Base-by-base conservation (phyloP, 2,888 invertebrate genomes). In the Drosophila maculinotata region DNA sequence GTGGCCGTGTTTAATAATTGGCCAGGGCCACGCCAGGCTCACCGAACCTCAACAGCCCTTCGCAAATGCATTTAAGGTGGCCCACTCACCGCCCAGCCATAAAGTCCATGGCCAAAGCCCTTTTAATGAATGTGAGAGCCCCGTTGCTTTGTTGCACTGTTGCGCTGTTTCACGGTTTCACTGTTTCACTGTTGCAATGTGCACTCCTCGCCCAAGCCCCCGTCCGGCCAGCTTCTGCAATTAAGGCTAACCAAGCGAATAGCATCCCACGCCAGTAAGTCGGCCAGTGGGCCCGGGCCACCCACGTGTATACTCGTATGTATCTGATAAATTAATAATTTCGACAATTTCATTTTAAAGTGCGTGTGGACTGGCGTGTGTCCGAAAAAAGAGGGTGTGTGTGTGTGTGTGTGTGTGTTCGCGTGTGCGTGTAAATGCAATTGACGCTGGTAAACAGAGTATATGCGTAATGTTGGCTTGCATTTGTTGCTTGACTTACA, bases 401-500 rank as follows among this genome's bases (percentile, higher is more conserved):
- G 1, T 33, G 23, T 30, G 28, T 35, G 30, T 45, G 28, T 23
- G 17, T n/a, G 17, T 17, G 17, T 38, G 17, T 38, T 15, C 7
- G 17, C 17, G 10, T 7, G 38, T 10, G 20, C 4, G 20, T 20
- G 20, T 20, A 20, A 20, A 35, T 49, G 36, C 5, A 23, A 23
- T 47, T 39, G 17, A 48, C 6, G 14, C 5, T 23, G 44, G 14
- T 3, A 15, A 51, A 42, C 41, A n/a, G 12, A 28, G 3, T 52
- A 48, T 39, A 56, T 66, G 42, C 30, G 48, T 26, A 52, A 35
- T 42, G 10, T 12, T 38, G 5, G 12, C 28, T 5, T 26, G 17
- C 12, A 51, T 35, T 52, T 36, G 17, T 33, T 44, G 23, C 74
- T 35, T 35, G 23, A 92, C 95, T 95, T 92, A 97, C 97, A 90